Base-by-base conservation (phyloP, 2,113 vertebrate species). In the Bambusicola thoracicus region DNA sequence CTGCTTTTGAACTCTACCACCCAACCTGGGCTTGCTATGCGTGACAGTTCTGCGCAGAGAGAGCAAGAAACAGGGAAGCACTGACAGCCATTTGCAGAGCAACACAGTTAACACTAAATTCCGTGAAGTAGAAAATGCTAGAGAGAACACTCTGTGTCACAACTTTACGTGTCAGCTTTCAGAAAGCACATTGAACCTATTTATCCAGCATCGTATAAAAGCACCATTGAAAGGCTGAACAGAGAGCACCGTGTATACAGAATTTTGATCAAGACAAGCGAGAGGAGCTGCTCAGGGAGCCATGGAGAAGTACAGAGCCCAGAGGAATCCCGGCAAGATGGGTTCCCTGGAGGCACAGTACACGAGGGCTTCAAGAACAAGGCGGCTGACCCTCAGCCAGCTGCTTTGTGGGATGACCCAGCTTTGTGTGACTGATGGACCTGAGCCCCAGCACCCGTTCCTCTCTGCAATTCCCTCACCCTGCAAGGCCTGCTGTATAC, bases 191-290 rank as follows among this genome's bases (percentile, higher is more conserved):
- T 3, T 46, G 85, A 91, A 84, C 83, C 30, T 6, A 56, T 70
- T 92, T 65, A 79, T 90, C 85, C 89, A 96, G 93, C 92, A 93
- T 93, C 86, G 87, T 51, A 41, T 11, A 82, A 92, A 96, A 97
- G 96, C 96, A 97, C 94, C 96, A 84, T 77, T 93, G 90, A 93
- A 83, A 85, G 68, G 68, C 24, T 89, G 68, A 87, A 92, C 51
- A 56, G 84, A 95, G 85, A 96, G 89, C 94, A 96, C 96, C 93
- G 1, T 0, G 0, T 34, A 19, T n/a, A 92, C 4, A 18, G 66
- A 75, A 65, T 22, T 74, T 72, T 81, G 75, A 89, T 75, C 38
- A 25, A 41, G 48, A 72, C 77, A 78, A 74, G 0, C 0, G 48
- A 12, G 68, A 76, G 78, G 87, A 94, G 53, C 58, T 61, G 58